phyloP scores from a whole-genome alignment of 2,797 vertebrate species.

The Miichthys miiuy region DNA sequence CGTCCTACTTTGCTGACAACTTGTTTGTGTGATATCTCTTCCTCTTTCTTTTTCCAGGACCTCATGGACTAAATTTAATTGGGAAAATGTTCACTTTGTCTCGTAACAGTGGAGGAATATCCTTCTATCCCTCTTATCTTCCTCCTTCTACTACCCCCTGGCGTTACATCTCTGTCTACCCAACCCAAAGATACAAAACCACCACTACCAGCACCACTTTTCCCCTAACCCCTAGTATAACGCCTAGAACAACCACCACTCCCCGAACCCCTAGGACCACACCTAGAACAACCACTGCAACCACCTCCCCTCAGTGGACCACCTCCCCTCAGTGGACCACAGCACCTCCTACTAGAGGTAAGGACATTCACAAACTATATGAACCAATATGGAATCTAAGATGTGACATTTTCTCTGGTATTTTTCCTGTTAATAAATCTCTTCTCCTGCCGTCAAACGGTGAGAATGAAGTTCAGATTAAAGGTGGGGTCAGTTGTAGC shows the following conservation, averaged over 20 bases:
- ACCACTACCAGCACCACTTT: not conserved
- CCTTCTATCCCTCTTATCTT: constrained; percentile 34
- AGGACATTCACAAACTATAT: constrained; percentile 5
- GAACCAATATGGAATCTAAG: not conserved
- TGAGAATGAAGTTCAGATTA: no score
- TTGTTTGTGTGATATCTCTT: not conserved
- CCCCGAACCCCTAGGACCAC: not conserved
- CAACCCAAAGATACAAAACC: not conserved
- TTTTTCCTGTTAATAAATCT: not conserved
- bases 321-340: constrained; percentile 16
- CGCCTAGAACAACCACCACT: not conserved
- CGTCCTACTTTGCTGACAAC: not conserved
- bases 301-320: no score
- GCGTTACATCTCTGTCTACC: no score
- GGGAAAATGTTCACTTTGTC: constrained; percentile 74
- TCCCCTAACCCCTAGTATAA: not conserved
- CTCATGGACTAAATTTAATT: not conserved
- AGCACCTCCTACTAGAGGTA: constrained; percentile 27
- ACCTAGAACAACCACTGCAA: not conserved
- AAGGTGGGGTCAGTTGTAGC: no score
- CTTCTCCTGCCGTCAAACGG: no score
- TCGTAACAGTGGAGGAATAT: rapidly evolving
- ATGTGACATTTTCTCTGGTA: not conserved
- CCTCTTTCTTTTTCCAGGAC: constrained; percentile 32
- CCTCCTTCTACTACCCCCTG: rapidly evolving